Conservation (phyloP, 2,797 vertebrate species). For the Microchirus variegatus region DNA sequence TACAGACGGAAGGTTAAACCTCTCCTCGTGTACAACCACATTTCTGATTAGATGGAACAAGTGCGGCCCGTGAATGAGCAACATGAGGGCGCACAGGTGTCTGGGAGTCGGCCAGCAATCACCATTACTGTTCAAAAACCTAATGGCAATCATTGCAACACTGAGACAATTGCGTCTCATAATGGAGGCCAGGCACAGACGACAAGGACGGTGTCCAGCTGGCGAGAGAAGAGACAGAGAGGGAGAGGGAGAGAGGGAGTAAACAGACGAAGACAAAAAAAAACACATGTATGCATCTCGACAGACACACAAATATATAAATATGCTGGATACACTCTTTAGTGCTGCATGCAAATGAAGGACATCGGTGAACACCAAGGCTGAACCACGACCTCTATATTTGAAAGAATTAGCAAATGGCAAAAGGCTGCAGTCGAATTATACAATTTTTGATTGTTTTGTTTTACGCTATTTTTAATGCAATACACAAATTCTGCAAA, state of each 20-base stretch:
- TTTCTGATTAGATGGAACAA: constrained; percentile 67
- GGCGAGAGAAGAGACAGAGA: constrained; percentile 43
- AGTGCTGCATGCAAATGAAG: constrained; percentile 30
- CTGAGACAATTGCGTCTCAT: constrained; percentile 65
- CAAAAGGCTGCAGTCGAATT: too few relatives aligned
- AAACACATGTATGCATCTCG: constrained; percentile 9
- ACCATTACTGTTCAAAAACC: constrained; percentile 69
- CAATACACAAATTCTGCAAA: too few relatives aligned
- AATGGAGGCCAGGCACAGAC: constrained; percentile 68
- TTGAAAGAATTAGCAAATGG: too few relatives aligned
- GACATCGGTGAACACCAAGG: not conserved
- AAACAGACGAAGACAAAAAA: constrained; percentile 29
- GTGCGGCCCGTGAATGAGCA: constrained; percentile 43
- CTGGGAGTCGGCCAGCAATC: constrained; percentile 74
- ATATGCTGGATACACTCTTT: constrained; percentile 36
- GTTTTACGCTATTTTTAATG: too few relatives aligned
- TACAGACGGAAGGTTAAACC: constrained; percentile 37
- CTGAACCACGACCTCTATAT: too few relatives aligned
- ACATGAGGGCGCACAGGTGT: constrained; percentile 68
- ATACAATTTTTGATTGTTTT: too few relatives aligned
- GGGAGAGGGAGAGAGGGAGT: constrained; percentile 25
- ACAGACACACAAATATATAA: constrained; percentile 39
- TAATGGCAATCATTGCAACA: constrained; percentile 74
- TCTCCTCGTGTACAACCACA: constrained; percentile 27
- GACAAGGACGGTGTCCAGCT: constrained; percentile 66